phyloP scores from a whole-genome alignment of 2,113 vertebrate genomes.

The Eclectus roratus region DNA sequence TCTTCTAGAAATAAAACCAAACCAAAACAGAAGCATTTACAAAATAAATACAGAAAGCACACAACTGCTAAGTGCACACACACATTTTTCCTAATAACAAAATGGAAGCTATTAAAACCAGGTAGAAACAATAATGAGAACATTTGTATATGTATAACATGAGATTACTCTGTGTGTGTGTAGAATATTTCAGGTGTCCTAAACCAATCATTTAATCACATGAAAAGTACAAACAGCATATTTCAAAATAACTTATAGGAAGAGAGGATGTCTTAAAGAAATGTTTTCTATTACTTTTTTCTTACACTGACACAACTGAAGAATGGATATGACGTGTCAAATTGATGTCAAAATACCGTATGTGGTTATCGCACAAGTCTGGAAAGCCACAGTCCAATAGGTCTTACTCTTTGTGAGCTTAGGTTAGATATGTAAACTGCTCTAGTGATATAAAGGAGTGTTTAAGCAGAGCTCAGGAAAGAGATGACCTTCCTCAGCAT shows the following conservation, averaged over 20 bases:
- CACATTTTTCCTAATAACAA: neutral
- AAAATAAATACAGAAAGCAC: neutral
- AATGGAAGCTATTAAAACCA: conserved; percentile 14
- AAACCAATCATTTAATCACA: conserved; percentile 39
- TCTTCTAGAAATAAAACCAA: neutral
- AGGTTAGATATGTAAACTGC: neutral
- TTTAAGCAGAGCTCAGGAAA: neutral
- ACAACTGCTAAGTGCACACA: neutral
- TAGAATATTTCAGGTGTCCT: conserved; percentile 25
- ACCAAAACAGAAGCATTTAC: neutral
- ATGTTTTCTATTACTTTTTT: neutral
- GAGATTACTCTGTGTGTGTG: neutral
- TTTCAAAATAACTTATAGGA: neutral
- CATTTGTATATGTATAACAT: neutral
- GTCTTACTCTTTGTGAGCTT: neutral
- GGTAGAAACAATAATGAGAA: neutral
- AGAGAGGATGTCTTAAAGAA: neutral
- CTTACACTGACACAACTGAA: neutral
- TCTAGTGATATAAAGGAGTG: neutral
- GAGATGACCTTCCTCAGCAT: neutral
- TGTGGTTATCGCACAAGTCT: neutral
- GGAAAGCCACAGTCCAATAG: neutral
- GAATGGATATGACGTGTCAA: neutral
- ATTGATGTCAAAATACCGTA: neutral
- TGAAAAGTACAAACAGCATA: neutral